A percentile compares a stretch with the other conserved stretches of the same genome.
phyloP scores from a whole-genome alignment of 1,140 invertebrate genomes.

The Panulirus ornatus region DNA sequence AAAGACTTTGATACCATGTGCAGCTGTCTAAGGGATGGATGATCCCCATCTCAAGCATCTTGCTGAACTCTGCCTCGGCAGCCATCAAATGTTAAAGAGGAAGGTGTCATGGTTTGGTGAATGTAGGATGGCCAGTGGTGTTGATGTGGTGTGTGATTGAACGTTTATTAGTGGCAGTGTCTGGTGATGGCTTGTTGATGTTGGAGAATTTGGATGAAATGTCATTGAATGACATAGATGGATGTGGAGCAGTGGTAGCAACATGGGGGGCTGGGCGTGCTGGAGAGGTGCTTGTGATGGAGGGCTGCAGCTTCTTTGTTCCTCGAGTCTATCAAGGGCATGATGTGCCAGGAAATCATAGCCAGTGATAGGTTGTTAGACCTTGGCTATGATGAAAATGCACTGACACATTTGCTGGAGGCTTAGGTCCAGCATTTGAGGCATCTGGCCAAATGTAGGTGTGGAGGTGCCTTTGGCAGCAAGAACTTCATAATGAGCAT shows the following conservation, averaged over 20 bases:
- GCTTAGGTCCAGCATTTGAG: not conserved
- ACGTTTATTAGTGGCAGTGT: not conserved
- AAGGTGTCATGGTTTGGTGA: not conserved
- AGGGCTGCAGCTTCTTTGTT: not conserved
- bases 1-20: not conserved
- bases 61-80: not conserved
- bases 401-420: not conserved
- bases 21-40: not conserved
- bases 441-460: not conserved
- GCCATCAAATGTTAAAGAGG: not conserved
- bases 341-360: not conserved
- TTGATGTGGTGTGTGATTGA: not conserved
- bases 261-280: no score
- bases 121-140: not conserved
- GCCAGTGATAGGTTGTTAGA: not conserved
- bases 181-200: no score
- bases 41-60: not conserved
- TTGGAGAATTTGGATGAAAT: no score
- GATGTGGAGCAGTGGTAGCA: no score
- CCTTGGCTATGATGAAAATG: not conserved
- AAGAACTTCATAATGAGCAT: not conserved
- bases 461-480: not conserved
- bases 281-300: no score
- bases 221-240: no score
- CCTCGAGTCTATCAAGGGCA: not conserved